phyloP scores from a whole-genome alignment of 1,140 invertebrate species.

The Acromyrmex echinatior region DNA sequence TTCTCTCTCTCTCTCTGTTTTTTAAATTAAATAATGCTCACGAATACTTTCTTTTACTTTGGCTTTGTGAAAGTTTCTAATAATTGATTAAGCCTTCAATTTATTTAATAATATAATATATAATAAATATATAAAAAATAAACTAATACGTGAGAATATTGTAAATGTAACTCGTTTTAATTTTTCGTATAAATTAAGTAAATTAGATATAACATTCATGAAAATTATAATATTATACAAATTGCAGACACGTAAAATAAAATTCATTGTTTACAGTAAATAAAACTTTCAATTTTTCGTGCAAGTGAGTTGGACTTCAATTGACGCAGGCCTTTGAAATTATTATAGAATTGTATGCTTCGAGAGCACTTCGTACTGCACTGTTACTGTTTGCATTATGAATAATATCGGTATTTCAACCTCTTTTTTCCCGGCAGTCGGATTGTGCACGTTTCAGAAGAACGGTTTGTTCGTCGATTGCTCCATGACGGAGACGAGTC shows the following conservation, averaged over 20 bases:
- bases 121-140: neutral
- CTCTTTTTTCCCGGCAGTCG: neutral
- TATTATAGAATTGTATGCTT: slow-evolving; percentile 31
- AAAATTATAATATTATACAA: slow-evolving; percentile 11
- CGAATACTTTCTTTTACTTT: neutral
- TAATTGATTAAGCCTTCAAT: neutral
- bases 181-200: neutral
- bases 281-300: slow-evolving; percentile 37
- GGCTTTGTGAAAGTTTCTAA: neutral
- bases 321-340: slow-evolving; percentile 4
- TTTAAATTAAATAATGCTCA: neutral
- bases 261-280: slow-evolving; percentile 45
- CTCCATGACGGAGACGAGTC: slow-evolving; percentile 25
- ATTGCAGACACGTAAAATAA: neutral
- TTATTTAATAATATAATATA: neutral
- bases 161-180: neutral
- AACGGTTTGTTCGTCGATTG: slow-evolving; percentile 31
- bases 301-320: slow-evolving; percentile 11
- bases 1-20: neutral
- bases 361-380: slow-evolving; percentile 14
- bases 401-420: slow-evolving; percentile 58
- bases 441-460: slow-evolving; percentile 38
- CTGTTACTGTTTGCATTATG: slow-evolving; percentile 36
- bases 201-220: neutral
- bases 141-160: neutral